Evolutionary conservation across 37 sponge, comb jelly and placozoan genomes (phyloP), one percentile per base, ranked within the genome.

Genomic region (Tethya wilhelma): DNA sequence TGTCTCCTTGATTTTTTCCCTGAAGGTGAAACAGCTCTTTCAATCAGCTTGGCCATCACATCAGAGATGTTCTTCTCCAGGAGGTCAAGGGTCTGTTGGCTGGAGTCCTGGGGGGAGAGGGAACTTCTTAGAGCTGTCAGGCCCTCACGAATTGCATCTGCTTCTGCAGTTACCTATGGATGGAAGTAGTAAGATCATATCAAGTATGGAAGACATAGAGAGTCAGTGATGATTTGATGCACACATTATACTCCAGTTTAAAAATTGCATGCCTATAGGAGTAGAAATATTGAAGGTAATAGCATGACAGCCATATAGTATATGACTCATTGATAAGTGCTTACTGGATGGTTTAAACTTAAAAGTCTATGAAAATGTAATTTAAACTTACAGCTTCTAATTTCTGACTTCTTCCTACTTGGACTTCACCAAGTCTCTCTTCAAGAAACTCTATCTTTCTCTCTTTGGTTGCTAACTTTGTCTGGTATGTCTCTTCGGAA

Each of bases 11-110:
- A 26, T 43, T 56, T 59, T 28, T 45, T 82, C 32, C 73, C 73
- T 12, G 37, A 32, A 39, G 83, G 79, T 3, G 79, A 78, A 23
- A 25, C 31, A 1, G 66, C 60, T 25, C 74, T 40, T 1, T 82
- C 83, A 30, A 65, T 73, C 2, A 63, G 33, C 29, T 64, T 64
- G 17, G 55, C 20, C 56, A 78, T 67, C 49, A 78, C 29, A 26
- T 78, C 79, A 32, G 79, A 64, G 12, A 78, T 78, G 37, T 19
- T 55, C 30, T 67, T 63, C 59, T 84, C 84, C 2, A 84, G 64
- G 9, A 8, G 3, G 33, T 84, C 84, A 9, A 84, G 41, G 9
- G 45, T 43, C 60, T 34, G 64, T 4, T 85, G 86, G 57, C 73
- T 66, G 14, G 45, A 67, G 56, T 86, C 86, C 42, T 63, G 58